Evolutionary conservation across 2,113 vertebrate species (phyloP).

Genomic region (Rhinoderma darwinii): DNA sequence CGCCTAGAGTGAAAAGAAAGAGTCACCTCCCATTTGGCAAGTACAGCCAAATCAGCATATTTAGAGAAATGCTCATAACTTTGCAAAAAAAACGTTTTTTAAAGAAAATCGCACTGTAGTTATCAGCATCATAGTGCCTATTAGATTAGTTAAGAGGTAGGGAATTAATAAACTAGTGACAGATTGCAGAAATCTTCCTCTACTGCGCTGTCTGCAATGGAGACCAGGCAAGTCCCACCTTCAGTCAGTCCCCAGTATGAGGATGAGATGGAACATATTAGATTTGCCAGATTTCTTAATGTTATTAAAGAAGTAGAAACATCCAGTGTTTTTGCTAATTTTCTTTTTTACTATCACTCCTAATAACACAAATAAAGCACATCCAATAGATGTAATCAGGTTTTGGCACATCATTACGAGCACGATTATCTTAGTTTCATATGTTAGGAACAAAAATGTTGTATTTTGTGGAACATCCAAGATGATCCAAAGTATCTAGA

Average conservation of each 20-base stretch:
- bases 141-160: too few relatives aligned
- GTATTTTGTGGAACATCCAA: not conserved
- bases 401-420: not conserved
- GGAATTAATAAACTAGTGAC: too few relatives aligned
- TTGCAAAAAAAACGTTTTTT: too few relatives aligned
- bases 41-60: too few relatives aligned
- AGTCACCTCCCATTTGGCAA: too few relatives aligned
- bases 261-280: not conserved
- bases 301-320: not conserved
- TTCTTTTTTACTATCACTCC: not conserved
- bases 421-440: not conserved
- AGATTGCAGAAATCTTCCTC: not conserved
- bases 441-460: not conserved
- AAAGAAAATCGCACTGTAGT: too few relatives aligned
- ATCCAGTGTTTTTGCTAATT: not conserved
- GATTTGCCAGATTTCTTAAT: not conserved
- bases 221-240: not conserved
- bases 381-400: slow-evolving; percentile 3
- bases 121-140: too few relatives aligned
- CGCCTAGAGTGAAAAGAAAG: too few relatives aligned
- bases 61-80: too few relatives aligned
- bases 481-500: not conserved
- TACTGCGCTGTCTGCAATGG: not conserved
- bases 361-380: not conserved
- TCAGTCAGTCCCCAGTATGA: not conserved